Evolutionary conservation across 1,140 invertebrate genomes (phyloP).

Genomic region (Platyscapa corneri): DNA sequence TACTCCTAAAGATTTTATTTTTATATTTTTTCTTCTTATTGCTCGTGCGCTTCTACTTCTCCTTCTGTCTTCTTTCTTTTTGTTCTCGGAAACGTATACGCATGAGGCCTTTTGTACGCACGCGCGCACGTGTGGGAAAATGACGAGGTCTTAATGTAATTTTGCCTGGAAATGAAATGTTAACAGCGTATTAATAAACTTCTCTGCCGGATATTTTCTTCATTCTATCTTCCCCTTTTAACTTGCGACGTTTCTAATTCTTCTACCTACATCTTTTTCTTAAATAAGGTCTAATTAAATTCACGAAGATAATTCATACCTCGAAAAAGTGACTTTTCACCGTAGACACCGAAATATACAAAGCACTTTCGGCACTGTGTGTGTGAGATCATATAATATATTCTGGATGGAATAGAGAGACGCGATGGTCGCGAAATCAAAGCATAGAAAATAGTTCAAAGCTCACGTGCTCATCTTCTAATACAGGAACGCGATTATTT

Average conservation of each 20-base stretch:
- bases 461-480: slow-evolving; percentile 54
- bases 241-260: background rate
- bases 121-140: slow-evolving; percentile 21
- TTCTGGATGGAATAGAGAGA: background rate
- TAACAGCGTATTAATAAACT: slow-evolving; percentile 43
- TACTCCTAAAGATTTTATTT: slow-evolving; percentile 27
- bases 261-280: background rate
- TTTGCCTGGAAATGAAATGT: slow-evolving; percentile 43
- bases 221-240: background rate
- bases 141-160: slow-evolving; percentile 29
- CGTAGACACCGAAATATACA: background rate
- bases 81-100: slow-evolving; percentile 32
- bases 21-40: slow-evolving; percentile 40
- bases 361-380: background rate
- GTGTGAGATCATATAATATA: background rate
- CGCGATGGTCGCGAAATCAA: background rate
- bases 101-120: background rate
- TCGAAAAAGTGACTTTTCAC: slow-evolving; percentile 37
- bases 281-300: slow-evolving; percentile 8
- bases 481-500: slow-evolving; percentile 65
- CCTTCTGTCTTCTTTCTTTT: slow-evolving; percentile 5
- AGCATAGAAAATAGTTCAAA: slow-evolving; percentile 1
- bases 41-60: background rate
- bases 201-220: background rate
- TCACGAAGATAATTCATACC: background rate